phyloP scores from a whole-genome alignment of 1,140 invertebrate genomes.

The Diorhabda elongata region DNA sequence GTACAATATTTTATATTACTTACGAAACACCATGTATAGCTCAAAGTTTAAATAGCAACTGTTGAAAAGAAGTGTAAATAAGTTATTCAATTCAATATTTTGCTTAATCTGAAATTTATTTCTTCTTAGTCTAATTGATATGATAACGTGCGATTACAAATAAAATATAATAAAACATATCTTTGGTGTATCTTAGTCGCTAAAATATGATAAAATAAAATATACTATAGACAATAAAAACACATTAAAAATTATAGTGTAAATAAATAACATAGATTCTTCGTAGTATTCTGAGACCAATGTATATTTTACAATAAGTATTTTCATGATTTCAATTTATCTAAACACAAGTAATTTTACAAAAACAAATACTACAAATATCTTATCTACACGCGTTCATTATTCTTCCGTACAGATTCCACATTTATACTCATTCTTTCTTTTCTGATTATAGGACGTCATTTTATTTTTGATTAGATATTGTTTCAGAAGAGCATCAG shows the following conservation, averaged over 20 bases:
- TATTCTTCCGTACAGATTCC: conserved; percentile 11
- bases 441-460: background rate
- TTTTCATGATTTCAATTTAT: conserved; percentile 20
- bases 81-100: too few species aligned
- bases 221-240: conserved; percentile 39
- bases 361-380: conserved; percentile 17
- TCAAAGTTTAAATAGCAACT: too few species aligned
- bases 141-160: conserved; percentile 41
- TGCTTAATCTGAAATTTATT: background rate
- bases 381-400: conserved; percentile 25
- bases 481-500: too few species aligned
- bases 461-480: background rate
- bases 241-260: conserved; percentile 34
- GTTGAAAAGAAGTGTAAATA: too few species aligned
- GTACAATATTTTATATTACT: too few species aligned
- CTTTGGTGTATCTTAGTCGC: conserved; percentile 45
- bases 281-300: conserved; percentile 39
- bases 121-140: conserved; percentile 29
- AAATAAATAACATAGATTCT: conserved; percentile 38
- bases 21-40: too few species aligned
- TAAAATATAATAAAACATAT: conserved; percentile 40
- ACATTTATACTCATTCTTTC: background rate
- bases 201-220: conserved; percentile 42
- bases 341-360: conserved; percentile 24
- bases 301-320: conserved; percentile 32